A percentile compares a stretch with the other conserved stretches of the same genome.
These are phyloP conservation scores for Idaea dimidiata DNA, from an alignment of 2,888 invertebrate species.

Conservation along the genomic window DNA sequence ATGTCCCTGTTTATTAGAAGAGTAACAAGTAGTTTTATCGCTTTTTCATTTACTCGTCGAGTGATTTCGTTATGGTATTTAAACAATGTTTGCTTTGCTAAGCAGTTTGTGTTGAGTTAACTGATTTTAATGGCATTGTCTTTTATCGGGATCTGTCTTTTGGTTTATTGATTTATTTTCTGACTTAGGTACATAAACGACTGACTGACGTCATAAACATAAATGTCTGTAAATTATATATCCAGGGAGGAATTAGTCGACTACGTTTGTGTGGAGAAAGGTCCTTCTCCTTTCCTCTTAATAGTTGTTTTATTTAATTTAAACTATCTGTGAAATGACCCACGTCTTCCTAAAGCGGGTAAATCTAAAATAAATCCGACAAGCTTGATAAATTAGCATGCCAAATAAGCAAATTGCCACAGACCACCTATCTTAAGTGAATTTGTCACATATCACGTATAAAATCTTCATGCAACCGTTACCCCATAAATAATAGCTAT, in stretches of 20 bases:
- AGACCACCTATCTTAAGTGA: slow-evolving; percentile 33
- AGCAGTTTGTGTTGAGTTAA: neutral
- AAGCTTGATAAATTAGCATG: slow-evolving; percentile 24
- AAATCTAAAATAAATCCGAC: slow-evolving; percentile 25
- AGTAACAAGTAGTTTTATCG: slow-evolving; percentile 29
- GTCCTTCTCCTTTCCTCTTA: no score
- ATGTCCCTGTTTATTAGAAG: slow-evolving; percentile 34
- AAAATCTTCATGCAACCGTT: slow-evolving; percentile 48
- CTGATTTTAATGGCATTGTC: neutral
- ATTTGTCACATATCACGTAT: slow-evolving; percentile 50
- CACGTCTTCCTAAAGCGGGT: slow-evolving; percentile 5
- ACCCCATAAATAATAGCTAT: slow-evolving; percentile 59
- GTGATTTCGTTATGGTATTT: slow-evolving; percentile 11
- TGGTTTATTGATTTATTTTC: no score
- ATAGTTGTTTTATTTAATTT: no score
- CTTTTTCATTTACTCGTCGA: slow-evolving; percentile 26
- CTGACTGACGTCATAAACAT: no score
- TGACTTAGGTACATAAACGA: no score
- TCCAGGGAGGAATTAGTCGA: no score
- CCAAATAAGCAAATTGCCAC: slow-evolving; percentile 18
- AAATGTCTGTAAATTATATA: no score
- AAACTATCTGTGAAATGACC: neutral
- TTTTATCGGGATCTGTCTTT: neutral
- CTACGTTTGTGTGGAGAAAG: no score
- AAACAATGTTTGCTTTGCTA: neutral